Percentiles rank a stretch among this genome's conserved stretches.
Evolutionary conservation across 2,113 vertebrate species (phyloP).

Genomic region (Aplodontia rufa): DNA sequence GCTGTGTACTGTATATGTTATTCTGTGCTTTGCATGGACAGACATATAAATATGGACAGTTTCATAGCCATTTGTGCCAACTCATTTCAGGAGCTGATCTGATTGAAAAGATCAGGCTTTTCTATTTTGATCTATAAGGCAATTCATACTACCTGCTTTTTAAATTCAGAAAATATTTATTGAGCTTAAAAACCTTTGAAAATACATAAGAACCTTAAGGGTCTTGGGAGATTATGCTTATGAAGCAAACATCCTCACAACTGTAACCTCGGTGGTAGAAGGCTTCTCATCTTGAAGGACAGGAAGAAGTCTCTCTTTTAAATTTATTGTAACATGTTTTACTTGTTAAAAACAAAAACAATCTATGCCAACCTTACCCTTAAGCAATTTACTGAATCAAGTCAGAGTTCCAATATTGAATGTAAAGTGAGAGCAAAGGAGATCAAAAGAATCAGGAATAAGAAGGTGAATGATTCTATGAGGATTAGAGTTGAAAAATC

Average conservation of each 20-base stretch:
- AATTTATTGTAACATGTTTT: background rate
- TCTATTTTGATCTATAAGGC: background rate
- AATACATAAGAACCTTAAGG: background rate
- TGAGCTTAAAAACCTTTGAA: constrained; percentile 20
- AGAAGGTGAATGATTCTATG: background rate
- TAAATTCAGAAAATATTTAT: constrained; percentile 32
- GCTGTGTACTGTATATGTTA: background rate
- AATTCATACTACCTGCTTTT: background rate
- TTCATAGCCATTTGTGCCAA: background rate
- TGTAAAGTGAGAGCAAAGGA: background rate
- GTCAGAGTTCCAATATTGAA: constrained; percentile 29
- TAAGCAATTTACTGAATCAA: constrained; percentile 33
- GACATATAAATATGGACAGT: background rate
- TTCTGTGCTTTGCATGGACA: background rate
- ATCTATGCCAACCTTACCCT: background rate
- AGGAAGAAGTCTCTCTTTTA: background rate
- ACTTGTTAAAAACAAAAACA: background rate
- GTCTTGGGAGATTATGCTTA: background rate
- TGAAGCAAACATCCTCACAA: background rate
- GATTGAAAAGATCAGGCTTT: background rate
- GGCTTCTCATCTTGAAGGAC: background rate
- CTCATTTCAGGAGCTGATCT: background rate
- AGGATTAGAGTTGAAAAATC: constrained; percentile 6
- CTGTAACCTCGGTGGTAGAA: background rate
- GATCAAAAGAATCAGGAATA: constrained; percentile 20